Base-by-base conservation (phyloP, 2,113 vertebrate genomes). In the Balaenoptera acutorostrata region DNA sequence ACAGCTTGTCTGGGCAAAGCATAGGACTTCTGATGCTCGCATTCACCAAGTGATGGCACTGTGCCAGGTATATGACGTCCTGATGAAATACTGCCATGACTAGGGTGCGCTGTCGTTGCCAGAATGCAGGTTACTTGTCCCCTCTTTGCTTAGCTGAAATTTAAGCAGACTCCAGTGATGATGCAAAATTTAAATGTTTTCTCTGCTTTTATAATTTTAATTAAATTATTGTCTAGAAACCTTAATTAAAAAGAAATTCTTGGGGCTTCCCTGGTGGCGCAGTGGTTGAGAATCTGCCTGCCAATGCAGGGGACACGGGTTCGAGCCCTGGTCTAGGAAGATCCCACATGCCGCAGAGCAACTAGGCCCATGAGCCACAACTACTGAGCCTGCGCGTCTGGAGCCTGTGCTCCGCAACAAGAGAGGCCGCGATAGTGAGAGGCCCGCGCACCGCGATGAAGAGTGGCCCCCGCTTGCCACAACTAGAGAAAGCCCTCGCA, bases 221-320 rank as follows among this genome's bases (percentile, higher is more conserved):
- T 88, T 90, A 88, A 57, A 72, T 87, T 72, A 52, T 83, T n/a
- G 15, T 88, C 29, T 49, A 66, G 27, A 94, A 90, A 23, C 71
- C 31, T 61, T 93, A 77, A 72, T 86, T 95, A n/a, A 87, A 94
- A 92, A 52, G 4, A 41, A 91, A 95, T 91, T 71, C 13, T 91
- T 57, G 36, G 36, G 36, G 36, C 36, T 36, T 36, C 36, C 36
- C 36, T 36, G 36, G 36, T 36, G 36, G 36, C 36, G 36, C 36
- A 36, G 36, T 36, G 36, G 36, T 36, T 36, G 36, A 36, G n/a
- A n/a, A n/a, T n/a, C n/a, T n/a, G n/a, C n/a, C n/a, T n/a, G n/a
- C n/a, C n/a, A n/a, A n/a, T n/a, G n/a, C n/a, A n/a, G n/a, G n/a
- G n/a, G n/a, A n/a, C n/a, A n/a, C n/a, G n/a, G n/a, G n/a, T n/a